Evolutionary conservation across 2,888 invertebrate genomes (phyloP), one percentile per base, ranked within the genome.

Genomic region (Odontocerum albicorne): DNA sequence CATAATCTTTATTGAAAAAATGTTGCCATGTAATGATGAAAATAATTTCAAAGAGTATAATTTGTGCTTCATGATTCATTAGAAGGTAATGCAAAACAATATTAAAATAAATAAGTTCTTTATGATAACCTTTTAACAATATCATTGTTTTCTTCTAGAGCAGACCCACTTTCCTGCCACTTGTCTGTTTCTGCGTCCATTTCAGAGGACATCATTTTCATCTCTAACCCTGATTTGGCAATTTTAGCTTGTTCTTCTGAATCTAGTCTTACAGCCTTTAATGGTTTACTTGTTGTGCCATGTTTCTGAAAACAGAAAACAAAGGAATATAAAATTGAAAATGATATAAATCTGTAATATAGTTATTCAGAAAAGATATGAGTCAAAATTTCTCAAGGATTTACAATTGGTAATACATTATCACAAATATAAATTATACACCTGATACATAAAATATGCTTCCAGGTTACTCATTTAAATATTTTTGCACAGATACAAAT

Each of bases 241-340:
- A 96, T 96, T 77, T 96, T 95, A 42, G 95, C 96, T 78, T 96
- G 95, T 69, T 97, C 96, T 75, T 96, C 95, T 45, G 91, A 89
- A 75, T 94, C 94, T 65, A 96, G 73, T 67, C 90, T 84, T 38
- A 90, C 91, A 45, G 96, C 90, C 75, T 96, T 94, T 63, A 93
- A 71, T 36, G 94, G 91, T 75, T 96, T 95, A 66, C 90, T 89
- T 43, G 95, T 96, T 54, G 94, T 92, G 62, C 97, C 97, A 72
- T 97, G 96, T 87, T 96, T 97, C 96, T 97, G 73, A 44, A 49
- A 49, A 45, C n/a, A 55, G n/a, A 45, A n/a, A 43, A 36, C 13
- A 53, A n/a, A 35, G 10, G 6, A 7, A 13, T 16, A 39, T 1
- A n/a, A 39, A n/a, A n/a, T 35, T 4, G 12, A 3, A 33, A 33